Evolutionary conservation across 53 echinoderm and acorn worm genomes (phyloP).

Genomic region (Crossaster papposus): DNA sequence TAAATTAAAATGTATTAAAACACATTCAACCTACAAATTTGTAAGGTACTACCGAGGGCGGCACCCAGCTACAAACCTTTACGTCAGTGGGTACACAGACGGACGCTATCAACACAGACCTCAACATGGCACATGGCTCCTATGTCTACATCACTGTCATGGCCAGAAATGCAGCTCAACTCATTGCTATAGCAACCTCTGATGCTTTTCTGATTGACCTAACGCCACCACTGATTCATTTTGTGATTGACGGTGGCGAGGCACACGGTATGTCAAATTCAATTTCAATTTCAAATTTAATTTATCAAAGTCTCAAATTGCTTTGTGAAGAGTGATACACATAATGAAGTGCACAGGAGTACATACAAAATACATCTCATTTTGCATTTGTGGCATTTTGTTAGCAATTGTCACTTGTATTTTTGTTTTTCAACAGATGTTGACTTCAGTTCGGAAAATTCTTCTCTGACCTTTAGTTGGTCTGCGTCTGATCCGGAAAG

Average conservation of each 20-base stretch:
- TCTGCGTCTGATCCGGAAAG: slow-evolving; percentile 50
- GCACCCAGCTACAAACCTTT: slow-evolving; percentile 60
- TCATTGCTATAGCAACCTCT: slow-evolving; percentile 34
- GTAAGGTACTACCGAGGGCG: slow-evolving; percentile 50
- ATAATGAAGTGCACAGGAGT: too few species aligned
- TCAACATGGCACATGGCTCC: slow-evolving; percentile 33
- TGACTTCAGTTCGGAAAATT: slow-evolving; percentile 37
- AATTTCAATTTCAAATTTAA: too few species aligned
- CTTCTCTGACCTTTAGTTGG: background rate
- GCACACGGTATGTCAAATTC: background rate
- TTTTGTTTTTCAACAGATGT: slow-evolving; percentile 16
- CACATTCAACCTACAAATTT: too few species aligned
- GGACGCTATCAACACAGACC: slow-evolving; percentile 36
- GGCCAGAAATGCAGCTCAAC: slow-evolving; percentile 54
- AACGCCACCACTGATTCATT: slow-evolving; percentile 45
- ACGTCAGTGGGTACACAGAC: slow-evolving; percentile 30
- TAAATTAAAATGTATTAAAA: too few species aligned
- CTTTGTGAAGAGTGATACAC: too few species aligned
- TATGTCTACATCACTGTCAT: slow-evolving; percentile 55
- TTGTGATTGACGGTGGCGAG: slow-evolving; percentile 19
- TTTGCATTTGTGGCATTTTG: too few species aligned
- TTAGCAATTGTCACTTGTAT: too few species aligned
- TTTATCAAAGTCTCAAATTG: too few species aligned
- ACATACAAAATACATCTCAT: too few species aligned
- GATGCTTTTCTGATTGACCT: slow-evolving; percentile 33